Evolutionary conservation across 2,797 vertebrate genomes (phyloP).

Genomic region (Stomatorhinus walkeri): DNA sequence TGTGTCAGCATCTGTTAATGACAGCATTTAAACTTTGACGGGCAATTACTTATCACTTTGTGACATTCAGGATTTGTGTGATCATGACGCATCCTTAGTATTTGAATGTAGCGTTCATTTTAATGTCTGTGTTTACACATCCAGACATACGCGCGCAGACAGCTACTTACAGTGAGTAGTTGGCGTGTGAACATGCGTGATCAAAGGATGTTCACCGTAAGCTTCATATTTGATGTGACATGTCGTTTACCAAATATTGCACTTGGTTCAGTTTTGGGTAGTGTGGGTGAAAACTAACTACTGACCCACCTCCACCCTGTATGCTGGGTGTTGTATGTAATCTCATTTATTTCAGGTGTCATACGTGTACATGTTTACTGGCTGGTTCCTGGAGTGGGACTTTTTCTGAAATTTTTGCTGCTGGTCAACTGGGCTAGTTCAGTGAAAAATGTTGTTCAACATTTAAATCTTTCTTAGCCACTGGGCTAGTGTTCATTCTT

Average conservation of each 20-base stretch:
- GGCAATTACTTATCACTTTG: neutral
- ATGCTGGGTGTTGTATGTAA: neutral
- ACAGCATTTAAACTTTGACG: neutral
- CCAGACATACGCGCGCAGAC: neutral
- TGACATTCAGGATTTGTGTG: neutral
- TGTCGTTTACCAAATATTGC: neutral
- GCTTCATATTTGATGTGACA: neutral
- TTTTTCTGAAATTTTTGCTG: neutral
- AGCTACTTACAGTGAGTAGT: neutral
- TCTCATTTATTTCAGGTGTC: neutral
- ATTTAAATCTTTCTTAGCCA: neutral
- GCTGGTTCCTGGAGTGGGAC: neutral
- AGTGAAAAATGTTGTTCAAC: neutral
- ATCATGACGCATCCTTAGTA: neutral
- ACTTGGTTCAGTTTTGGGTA: neutral
- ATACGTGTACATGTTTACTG: neutral
- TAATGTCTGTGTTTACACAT: neutral
- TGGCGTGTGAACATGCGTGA: neutral
- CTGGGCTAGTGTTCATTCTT: neutral
- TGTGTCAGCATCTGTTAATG: neutral
- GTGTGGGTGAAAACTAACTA: neutral
- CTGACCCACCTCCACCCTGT: neutral
- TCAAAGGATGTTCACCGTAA: neutral
- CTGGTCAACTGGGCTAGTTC: neutral
- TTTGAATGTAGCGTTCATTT: neutral